phyloP scores from a whole-genome alignment of 2,888 invertebrate species.

The Notodonta dromedarius region DNA sequence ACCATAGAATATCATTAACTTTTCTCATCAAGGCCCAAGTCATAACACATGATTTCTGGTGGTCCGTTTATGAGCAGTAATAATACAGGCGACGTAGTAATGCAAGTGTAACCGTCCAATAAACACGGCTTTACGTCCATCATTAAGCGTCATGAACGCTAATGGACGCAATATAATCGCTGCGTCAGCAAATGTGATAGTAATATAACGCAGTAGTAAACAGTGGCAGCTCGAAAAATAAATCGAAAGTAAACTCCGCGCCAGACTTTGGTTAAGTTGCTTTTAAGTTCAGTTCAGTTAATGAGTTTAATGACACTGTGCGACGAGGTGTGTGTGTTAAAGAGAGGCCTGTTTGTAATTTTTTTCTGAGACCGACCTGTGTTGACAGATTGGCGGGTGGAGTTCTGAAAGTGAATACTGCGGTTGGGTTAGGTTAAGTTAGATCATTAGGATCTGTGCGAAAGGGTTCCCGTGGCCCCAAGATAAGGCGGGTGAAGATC shows the following conservation, averaged over 20 bases:
- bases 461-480: too few species aligned
- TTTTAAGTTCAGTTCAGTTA: slow-evolving; percentile 15
- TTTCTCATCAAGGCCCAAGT: too few species aligned
- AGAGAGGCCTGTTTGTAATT: neutral
- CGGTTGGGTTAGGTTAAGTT: too few species aligned
- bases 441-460: too few species aligned
- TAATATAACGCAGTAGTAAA: neutral
- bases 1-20: too few species aligned
- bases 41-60: too few species aligned
- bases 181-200: neutral
- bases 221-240: slow-evolving; percentile 9
- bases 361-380: too few species aligned
- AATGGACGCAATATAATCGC: slow-evolving; percentile 13
- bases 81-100: neutral
- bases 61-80: neutral
- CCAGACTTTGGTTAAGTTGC: slow-evolving; percentile 8
- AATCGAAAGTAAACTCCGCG: slow-evolving; percentile 20
- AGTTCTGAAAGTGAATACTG: too few species aligned
- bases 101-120: neutral
- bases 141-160: slow-evolving; percentile 6
- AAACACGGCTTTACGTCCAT: slow-evolving; percentile 9
- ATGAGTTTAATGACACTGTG: slow-evolving; percentile 18
- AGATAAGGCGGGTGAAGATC: too few species aligned
- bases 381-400: too few species aligned
- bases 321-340: neutral